phyloP scores from a whole-genome alignment of 2,797 vertebrate genomes.

The Paramormyrops hopkinsi region DNA sequence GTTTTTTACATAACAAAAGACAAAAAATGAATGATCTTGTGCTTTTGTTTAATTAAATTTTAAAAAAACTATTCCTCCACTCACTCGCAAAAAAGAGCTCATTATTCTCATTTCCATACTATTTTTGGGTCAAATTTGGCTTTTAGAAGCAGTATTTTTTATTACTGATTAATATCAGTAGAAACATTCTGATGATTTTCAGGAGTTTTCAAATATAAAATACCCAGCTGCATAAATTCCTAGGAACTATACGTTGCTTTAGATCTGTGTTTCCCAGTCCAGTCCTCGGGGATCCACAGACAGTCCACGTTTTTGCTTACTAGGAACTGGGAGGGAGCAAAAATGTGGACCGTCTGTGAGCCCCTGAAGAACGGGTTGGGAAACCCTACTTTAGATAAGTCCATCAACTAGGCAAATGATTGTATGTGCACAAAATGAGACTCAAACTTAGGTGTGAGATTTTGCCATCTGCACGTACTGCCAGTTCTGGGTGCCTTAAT shows the following conservation, averaged over 20 bases:
- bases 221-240: background rate
- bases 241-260: background rate
- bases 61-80: background rate
- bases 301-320: background rate
- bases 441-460: background rate
- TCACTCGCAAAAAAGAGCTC: background rate
- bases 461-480: background rate
- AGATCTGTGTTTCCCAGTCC: background rate
- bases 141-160: background rate
- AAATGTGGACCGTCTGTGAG: background rate
- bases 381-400: background rate
- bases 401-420: slow-evolving; percentile 1
- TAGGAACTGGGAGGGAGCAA: background rate
- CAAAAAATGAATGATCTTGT: background rate
- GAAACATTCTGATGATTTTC: background rate
- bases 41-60: background rate
- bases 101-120: background rate
- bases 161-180: background rate
- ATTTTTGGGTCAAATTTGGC: background rate
- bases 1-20: background rate
- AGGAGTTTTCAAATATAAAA: background rate
- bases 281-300: background rate
- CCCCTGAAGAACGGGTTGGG: background rate
- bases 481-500: background rate
- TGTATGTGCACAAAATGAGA: background rate